Evolutionary conservation across 2,797 vertebrate species (phyloP).

Genomic region (Enteromius mattozi): DNA sequence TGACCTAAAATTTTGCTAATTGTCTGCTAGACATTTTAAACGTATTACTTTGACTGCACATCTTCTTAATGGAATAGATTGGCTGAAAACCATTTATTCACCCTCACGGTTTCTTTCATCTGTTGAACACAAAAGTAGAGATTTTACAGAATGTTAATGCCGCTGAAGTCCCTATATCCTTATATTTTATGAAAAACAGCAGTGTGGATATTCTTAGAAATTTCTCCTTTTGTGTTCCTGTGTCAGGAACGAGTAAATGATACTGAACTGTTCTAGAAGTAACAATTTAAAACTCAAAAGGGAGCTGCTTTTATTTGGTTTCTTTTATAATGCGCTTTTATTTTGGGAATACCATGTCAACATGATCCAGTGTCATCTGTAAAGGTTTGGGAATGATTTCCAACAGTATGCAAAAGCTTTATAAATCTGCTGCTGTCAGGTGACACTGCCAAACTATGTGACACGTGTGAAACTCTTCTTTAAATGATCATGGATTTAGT

Average conservation of each 20-base stretch:
- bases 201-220: neutral
- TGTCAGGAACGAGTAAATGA: neutral
- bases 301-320: constrained; percentile 47
- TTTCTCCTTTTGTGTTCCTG: neutral
- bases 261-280: neutral
- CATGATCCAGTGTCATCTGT: constrained; percentile 36
- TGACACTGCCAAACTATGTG: constrained; percentile 73
- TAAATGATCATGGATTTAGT: constrained; percentile 52
- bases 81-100: neutral
- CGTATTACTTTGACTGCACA: neutral
- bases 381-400: constrained; percentile 31
- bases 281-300: constrained; percentile 38
- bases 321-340: constrained; percentile 59
- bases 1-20: neutral
- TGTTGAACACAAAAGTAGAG: neutral
- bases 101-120: neutral
- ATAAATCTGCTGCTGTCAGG: constrained; percentile 58
- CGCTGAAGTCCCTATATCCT: neutral
- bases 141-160: neutral
- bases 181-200: neutral
- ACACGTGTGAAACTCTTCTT: constrained; percentile 57
- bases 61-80: neutral
- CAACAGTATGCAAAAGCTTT: constrained; percentile 48
- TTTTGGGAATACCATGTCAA: constrained; percentile 51
- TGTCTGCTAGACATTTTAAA: constrained; percentile 16